Evolutionary conservation across 2,113 vertebrate species (phyloP).

Genomic region (Bombycilla garrulus): DNA sequence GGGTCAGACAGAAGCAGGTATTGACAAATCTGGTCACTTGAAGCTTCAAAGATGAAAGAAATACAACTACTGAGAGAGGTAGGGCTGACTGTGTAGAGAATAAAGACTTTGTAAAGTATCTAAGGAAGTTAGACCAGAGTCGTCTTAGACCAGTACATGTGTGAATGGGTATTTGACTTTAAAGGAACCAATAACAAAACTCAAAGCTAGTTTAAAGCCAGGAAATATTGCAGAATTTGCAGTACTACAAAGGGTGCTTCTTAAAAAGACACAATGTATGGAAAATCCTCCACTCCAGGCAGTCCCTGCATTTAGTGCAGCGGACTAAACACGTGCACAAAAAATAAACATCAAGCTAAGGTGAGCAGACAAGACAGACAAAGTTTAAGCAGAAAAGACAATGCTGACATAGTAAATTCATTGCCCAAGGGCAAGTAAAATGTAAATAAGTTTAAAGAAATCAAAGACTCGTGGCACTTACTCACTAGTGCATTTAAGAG

Average conservation of each 20-base stretch:
- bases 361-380: conserved; percentile 53
- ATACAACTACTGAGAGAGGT: background rate
- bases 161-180: background rate
- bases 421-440: conserved; percentile 48
- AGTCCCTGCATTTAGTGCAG: conserved; percentile 20
- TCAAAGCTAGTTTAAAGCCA: background rate
- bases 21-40: background rate
- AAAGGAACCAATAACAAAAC: background rate
- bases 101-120: background rate
- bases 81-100: background rate
- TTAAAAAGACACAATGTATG: background rate
- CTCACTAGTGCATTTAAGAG: conserved; percentile 58
- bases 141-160: background rate
- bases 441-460: conserved; percentile 67
- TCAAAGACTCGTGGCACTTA: conserved; percentile 49
- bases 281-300: conserved; percentile 51
- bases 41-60: background rate
- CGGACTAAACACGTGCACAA: conserved; percentile 23
- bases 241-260: conserved; percentile 6
- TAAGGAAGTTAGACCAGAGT: background rate
- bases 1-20: background rate
- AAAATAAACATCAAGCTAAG: conserved; percentile 58
- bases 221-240: background rate
- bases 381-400: conserved; percentile 57
- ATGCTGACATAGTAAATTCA: conserved; percentile 57